Conservation (phyloP, 35 echinoderm and acorn worm genomes). For the Patiria miniata region DNA sequence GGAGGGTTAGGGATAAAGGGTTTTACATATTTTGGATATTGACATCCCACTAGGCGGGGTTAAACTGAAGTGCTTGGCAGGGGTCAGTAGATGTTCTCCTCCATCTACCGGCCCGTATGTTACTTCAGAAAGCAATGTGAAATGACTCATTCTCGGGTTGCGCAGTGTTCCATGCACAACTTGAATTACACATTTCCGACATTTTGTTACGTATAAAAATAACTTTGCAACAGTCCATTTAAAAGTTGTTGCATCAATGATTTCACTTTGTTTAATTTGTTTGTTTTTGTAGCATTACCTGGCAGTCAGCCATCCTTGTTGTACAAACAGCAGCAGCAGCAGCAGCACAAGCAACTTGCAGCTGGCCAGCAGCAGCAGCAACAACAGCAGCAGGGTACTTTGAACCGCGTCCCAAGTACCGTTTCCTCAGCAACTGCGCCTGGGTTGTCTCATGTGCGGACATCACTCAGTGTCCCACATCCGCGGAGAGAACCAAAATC, state of each 20-base stretch:
- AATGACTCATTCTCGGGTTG: constrained; percentile 24
- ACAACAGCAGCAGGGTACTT: constrained; percentile 19
- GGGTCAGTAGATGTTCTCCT: not conserved
- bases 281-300: not conserved
- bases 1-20: too few species aligned
- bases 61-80: constrained; percentile 29
- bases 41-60: too few species aligned
- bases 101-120: constrained; percentile 23
- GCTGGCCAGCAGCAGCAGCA: constrained; percentile 21
- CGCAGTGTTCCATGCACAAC: not conserved
- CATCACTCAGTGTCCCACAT: not conserved
- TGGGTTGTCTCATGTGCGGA: not conserved
- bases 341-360: constrained; percentile 32
- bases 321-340: constrained; percentile 38
- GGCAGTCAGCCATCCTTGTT: not conserved
- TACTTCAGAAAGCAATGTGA: constrained; percentile 11
- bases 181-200: constrained; percentile 4
- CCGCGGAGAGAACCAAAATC: not conserved
- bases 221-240: not conserved
- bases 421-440: not conserved
- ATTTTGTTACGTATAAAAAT: not conserved
- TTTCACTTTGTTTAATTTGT: not conserved
- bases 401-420: not conserved
- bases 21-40: too few species aligned
- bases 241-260: too few species aligned